phyloP scores from a whole-genome alignment of 2,797 vertebrate genomes.

The Danio aesculapii region DNA sequence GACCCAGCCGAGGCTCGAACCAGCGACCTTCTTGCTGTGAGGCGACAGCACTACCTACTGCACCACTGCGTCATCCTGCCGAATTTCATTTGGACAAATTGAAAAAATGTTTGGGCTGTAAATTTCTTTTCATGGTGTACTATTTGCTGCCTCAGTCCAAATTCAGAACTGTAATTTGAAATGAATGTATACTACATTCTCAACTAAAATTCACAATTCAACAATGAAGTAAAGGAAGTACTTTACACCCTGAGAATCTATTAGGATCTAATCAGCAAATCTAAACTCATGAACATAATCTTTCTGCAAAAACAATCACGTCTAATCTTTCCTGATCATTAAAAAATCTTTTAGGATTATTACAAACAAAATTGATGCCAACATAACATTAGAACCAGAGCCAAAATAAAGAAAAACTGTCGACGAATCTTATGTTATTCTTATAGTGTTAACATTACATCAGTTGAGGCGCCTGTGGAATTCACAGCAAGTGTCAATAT shows the following conservation, averaged over 20 bases:
- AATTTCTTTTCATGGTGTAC: no score
- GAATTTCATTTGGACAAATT: no score
- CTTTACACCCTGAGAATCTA: conserved; percentile 1
- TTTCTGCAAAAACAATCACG: not conserved
- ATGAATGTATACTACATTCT: not conserved
- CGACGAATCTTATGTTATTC: conserved; percentile 52
- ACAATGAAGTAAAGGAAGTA: not conserved
- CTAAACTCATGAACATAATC: not conserved
- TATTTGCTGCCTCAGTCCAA: not conserved
- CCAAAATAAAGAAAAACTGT: conserved; percentile 50
- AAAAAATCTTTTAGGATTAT: not conserved
- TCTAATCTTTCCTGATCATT: no score
- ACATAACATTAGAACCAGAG: not conserved
- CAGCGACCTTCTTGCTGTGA: no score
- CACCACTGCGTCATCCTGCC: no score
- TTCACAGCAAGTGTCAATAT: conserved; percentile 54
- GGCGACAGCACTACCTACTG: no score
- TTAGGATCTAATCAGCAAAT: not conserved
- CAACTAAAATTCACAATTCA: not conserved
- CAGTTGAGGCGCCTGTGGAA: conserved; percentile 35
- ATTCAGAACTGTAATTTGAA: not conserved
- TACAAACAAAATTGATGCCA: not conserved
- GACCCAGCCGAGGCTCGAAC: no score
- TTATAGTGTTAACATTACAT: conserved; percentile 50
- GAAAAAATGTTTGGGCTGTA: no score